Conservation (phyloP, 2,797 vertebrate species). For the Sylvia borin region DNA sequence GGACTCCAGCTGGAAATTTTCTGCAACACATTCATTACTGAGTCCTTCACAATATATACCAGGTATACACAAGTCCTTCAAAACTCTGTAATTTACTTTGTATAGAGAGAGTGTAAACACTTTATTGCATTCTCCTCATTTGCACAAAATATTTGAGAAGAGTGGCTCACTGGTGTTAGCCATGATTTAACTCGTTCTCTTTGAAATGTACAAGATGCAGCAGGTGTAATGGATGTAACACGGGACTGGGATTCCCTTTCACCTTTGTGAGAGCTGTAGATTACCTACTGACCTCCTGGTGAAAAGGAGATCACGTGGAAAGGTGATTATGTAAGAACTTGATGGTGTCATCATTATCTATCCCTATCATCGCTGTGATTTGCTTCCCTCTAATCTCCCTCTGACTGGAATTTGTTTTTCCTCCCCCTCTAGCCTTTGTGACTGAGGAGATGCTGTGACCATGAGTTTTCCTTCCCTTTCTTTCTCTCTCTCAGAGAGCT, state of each 20-base stretch:
- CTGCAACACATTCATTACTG: not conserved
- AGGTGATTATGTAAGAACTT: not conserved
- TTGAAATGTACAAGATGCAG: not conserved
- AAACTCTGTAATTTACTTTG: not conserved
- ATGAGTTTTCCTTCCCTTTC: not conserved
- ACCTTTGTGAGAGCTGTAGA: not conserved
- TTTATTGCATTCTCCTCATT: not conserved
- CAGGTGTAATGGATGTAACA: not conserved
- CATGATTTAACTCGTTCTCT: not conserved
- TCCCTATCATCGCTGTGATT: not conserved
- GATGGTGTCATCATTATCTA: not conserved
- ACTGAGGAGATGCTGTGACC: not conserved
- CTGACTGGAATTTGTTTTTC: not conserved
- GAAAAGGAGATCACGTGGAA: not conserved
- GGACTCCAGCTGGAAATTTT: constrained; percentile 3
- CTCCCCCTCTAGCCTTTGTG: not conserved
- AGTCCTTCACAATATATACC: not conserved
- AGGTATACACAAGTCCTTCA: not conserved
- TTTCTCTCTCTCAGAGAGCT: not conserved
- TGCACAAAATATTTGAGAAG: not conserved
- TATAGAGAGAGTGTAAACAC: not conserved
- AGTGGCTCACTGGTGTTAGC: not conserved
- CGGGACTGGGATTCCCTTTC: not conserved
- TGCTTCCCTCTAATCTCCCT: not conserved
- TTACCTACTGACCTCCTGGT: not conserved